A percentile compares a stretch with the other conserved stretches of the same genome.
These are phyloP conservation scores for Mellivora capensis DNA, from an alignment of 2,113 vertebrate species.

Conservation along the genomic window DNA sequence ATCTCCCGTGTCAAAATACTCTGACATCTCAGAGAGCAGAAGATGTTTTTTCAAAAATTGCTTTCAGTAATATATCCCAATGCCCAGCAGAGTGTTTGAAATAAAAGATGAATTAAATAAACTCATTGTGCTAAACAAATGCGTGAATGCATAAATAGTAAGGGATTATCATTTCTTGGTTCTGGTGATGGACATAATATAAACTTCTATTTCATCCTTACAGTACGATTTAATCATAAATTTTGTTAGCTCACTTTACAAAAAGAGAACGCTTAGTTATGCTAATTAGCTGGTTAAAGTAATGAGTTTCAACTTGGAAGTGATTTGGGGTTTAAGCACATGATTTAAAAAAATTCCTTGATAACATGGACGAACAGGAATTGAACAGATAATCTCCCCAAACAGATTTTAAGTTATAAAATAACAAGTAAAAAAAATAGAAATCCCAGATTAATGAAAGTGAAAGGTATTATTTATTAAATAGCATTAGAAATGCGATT, in stretches of 20 bases:
- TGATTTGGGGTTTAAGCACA: background rate
- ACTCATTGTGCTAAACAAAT: background rate
- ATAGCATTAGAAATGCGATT: background rate
- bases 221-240: background rate
- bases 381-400: background rate
- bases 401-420: background rate
- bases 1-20: background rate
- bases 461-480: background rate
- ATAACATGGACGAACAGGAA: background rate
- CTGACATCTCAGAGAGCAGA: background rate
- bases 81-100: background rate
- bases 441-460: background rate
- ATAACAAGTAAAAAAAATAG: background rate
- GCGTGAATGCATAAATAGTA: background rate
- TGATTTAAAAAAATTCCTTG: background rate
- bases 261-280: background rate
- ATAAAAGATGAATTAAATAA: background rate
- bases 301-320: background rate
- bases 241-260: background rate
- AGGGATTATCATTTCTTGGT: background rate
- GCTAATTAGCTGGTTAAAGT: background rate
- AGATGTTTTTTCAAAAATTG: background rate
- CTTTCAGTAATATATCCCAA: background rate
- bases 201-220: background rate
- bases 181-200: background rate